phyloP scores from a whole-genome alignment of 2,113 vertebrate species.

The Nothobranchius furzeri region DNA sequence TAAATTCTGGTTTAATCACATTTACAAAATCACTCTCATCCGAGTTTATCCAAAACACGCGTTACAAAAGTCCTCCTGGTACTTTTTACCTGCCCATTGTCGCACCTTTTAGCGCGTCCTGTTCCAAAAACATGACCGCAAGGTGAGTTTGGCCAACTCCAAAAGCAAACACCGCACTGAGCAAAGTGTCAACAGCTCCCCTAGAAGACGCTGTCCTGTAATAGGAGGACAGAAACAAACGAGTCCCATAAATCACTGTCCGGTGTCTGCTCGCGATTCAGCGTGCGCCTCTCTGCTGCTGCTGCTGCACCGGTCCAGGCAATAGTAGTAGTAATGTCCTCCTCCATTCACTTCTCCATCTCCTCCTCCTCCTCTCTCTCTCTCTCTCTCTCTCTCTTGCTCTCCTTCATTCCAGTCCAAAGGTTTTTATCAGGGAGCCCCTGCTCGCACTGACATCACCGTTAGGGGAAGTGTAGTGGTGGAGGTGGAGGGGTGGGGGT shows the following conservation, averaged over 20 bases:
- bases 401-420: conserved; percentile 60
- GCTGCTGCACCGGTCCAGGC: conserved; percentile 63
- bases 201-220: conserved; percentile 15
- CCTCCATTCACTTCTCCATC: conserved; percentile 63
- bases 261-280: conserved; percentile 48
- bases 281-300: conserved; percentile 51
- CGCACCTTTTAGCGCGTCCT: conserved; percentile 51
- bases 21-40: not conserved
- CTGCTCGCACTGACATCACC: conserved; percentile 76
- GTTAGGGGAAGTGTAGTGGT: conserved; percentile 49
- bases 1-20: conserved; percentile 1
- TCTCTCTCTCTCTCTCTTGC: conserved; percentile 41
- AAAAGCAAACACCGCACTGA: conserved; percentile 27
- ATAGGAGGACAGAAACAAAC: conserved; percentile 9
- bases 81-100: conserved; percentile 66
- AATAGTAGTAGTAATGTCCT: conserved; percentile 50
- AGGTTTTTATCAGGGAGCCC: conserved; percentile 68
- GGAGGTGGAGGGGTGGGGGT: not conserved
- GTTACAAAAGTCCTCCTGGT: conserved; percentile 12
- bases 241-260: conserved; percentile 52
- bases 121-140: conserved; percentile 55
- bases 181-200: conserved; percentile 35
- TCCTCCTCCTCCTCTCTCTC: conserved; percentile 27
- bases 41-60: conserved; percentile 2
- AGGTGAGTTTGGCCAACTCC: conserved; percentile 52